Conservation (phyloP, 2,888 invertebrate genomes). For the Minunthozetes semirufus region DNA sequence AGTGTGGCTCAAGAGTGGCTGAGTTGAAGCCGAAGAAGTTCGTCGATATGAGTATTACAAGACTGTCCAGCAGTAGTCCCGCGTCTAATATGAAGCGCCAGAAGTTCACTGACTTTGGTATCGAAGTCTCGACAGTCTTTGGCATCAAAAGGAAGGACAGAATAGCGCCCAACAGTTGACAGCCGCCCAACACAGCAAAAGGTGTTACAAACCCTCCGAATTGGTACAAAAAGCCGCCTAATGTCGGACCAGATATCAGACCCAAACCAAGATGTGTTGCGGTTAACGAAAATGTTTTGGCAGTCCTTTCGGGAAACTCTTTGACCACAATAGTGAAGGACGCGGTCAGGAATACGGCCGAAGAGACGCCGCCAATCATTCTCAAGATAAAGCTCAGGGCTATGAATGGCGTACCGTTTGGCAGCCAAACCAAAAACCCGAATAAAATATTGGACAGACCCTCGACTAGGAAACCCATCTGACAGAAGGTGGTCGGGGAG, state of each 20-base stretch:
- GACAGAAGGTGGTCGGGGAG: conserved; percentile 9
- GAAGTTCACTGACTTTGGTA: conserved; percentile 28
- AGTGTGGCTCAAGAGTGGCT: conserved; percentile 79
- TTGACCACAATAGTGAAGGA: conserved; percentile 79
- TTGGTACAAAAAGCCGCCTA: conserved; percentile 72
- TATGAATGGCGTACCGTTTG: conserved; percentile 62
- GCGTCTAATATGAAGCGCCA: conserved; percentile 33
- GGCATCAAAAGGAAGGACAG: conserved; percentile 68
- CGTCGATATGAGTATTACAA: conserved; percentile 40
- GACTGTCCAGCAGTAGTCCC: conserved; percentile 36
- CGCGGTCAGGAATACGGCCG: conserved; percentile 76
- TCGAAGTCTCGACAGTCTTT: not conserved
- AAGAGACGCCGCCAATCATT: conserved; percentile 74
- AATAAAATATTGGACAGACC: conserved; percentile 10
- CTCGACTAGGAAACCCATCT: conserved; percentile 19
- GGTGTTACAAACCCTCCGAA: conserved; percentile 64
- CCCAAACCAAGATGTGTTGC: conserved; percentile 80
- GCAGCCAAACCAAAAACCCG: conserved; percentile 45
- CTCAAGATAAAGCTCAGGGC: conserved; percentile 68
- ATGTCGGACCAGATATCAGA: conserved; percentile 81
- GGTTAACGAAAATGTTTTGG: conserved; percentile 56
- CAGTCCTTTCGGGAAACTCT: conserved; percentile 77
- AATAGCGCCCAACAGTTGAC: conserved; percentile 66
- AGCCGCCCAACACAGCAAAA: conserved; percentile 68
- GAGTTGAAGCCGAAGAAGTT: conserved; percentile 68